These are phyloP conservation scores for Prietella phreatophila DNA, from an alignment of 2,113 vertebrate species.

Conservation along the genomic window DNA sequence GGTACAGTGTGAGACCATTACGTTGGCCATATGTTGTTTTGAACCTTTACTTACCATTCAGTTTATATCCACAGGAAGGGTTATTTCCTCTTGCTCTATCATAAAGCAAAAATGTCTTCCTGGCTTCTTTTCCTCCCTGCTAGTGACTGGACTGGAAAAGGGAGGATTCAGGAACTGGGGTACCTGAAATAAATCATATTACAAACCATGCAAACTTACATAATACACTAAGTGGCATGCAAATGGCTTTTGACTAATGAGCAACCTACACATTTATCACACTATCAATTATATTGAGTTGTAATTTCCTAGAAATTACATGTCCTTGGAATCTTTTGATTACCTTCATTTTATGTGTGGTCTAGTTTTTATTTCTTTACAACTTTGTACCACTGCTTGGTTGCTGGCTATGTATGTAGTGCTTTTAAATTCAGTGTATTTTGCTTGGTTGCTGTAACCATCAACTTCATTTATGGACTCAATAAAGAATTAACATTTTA, in stretches of 20 bases:
- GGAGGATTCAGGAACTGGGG: too few species aligned
- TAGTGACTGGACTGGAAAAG: not conserved
- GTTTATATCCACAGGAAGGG: not conserved
- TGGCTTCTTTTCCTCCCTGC: not conserved
- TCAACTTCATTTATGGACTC: not conserved
- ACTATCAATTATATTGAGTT: not conserved
- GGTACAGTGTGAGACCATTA: not conserved
- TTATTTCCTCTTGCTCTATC: slow-evolving; percentile 4
- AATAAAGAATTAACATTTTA: too few species aligned
- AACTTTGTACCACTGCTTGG: not conserved
- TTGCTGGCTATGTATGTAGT: not conserved
- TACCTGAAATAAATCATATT: not conserved
- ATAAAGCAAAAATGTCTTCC: not conserved
- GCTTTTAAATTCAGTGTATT: not conserved
- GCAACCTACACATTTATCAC: not conserved
- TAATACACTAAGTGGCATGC: not conserved
- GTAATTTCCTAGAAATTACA: not conserved
- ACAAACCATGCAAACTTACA: not conserved
- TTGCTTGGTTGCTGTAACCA: not conserved
- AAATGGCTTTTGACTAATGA: not conserved
- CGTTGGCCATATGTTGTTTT: not conserved
- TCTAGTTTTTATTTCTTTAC: not conserved
- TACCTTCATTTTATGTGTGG: not conserved
- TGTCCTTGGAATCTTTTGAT: not conserved
- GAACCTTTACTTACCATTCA: not conserved